These are phyloP conservation scores for Babylonia areolata DNA, from an alignment of 1,140 invertebrate species.

Conservation along the genomic window DNA sequence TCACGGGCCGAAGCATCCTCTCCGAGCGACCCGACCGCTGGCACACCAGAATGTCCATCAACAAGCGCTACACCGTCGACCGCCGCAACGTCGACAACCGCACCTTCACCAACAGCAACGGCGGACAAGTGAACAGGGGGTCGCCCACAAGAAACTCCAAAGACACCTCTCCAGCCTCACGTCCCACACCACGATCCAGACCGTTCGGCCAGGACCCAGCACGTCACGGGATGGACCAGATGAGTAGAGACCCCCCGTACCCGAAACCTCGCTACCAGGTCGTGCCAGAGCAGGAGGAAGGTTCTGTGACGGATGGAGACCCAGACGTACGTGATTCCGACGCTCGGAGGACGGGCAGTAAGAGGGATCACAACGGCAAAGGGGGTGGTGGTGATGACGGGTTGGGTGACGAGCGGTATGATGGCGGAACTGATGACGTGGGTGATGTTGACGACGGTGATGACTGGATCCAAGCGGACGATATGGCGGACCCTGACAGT, in stretches of 20 bases:
- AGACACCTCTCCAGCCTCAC: not conserved
- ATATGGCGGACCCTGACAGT: not conserved
- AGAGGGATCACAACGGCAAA: not conserved
- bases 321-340: too few relatives aligned
- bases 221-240: not conserved
- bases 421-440: not conserved
- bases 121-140: too few relatives aligned
- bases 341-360: too few relatives aligned
- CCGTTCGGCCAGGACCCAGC: not conserved
- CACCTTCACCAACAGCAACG: constrained; percentile 15
- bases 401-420: not conserved
- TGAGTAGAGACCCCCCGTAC: not conserved
- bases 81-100: constrained; percentile 16
- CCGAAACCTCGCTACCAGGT: not conserved
- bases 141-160: not conserved
- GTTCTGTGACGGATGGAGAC: not conserved
- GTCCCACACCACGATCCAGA: not conserved
- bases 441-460: not conserved
- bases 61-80: constrained; percentile 3
- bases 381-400: not conserved
- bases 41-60: constrained; percentile 2
- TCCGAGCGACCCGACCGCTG: not conserved
- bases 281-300: not conserved
- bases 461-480: not conserved
- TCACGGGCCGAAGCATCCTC: not conserved